Base-by-base conservation (phyloP, 2,113 vertebrate species). In the Dermatemys mawii region DNA sequence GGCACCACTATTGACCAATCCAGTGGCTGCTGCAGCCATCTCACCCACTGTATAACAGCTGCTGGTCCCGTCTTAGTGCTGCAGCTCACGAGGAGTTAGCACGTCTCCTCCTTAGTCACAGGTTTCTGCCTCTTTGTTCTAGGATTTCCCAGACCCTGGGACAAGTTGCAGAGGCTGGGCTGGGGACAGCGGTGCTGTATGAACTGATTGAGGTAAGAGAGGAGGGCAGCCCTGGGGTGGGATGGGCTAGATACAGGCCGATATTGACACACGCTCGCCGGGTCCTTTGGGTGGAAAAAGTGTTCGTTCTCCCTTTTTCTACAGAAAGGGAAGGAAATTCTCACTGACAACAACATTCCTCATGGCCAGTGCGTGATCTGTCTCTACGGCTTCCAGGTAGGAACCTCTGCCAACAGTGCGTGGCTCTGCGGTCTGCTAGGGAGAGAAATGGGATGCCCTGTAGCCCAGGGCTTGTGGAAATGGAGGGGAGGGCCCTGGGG, bases 271-370 rank as follows among this genome's bases (percentile, higher is more conserved):
- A 7, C 12, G 51, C 53, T 16, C 44, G 10, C 26, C 19, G 4
- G 38, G 10, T 80, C 44, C 11, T 41, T 24, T 38, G n/a, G 32
- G 24, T 8, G 14, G 75, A 38, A 92, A 22, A 94, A 78, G 70
- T 0, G 1, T 49, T 84, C 90, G 14, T 38, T 89, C n/a, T 79
- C 32, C 78, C 76, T 94, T 54, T 10, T 89, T 88, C 67, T 1
- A 19, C 97, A 99, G 99, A 99, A 99, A 96, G 99, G 99, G 26
- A 99, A 99, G 97, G 99, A 99, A 97, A 99, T 99, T 97, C 98
- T 99, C 93, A 99, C 99, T 1, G 98, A 99, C 82, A 99, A 99
- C 97, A 99, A 99, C 88, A 99, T 99, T 96, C 99, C 99, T 92
- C 98, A 99, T 5, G 99, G 99, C 85, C 99, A 99, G 94, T 99